Evolutionary conservation across 1,140 invertebrate species (phyloP), one percentile per base, ranked within the genome.

Genomic region (Geopemphigus sp.): DNA sequence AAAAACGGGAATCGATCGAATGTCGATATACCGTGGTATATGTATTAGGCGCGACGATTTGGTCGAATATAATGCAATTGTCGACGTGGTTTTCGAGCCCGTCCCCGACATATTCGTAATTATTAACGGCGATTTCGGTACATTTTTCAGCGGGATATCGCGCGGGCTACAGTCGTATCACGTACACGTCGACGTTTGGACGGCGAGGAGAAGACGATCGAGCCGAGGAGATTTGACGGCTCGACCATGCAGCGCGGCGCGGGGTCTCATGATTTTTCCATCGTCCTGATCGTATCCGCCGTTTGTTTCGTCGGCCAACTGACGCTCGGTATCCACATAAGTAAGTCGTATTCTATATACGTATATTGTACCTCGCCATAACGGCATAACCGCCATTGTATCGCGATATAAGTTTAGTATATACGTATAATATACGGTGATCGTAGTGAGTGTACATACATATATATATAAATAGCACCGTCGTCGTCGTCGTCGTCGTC

Each of bases 291-390:
- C 73, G n/a, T 74, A 74, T 74, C 32, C 54, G 15, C 74, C 32
- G 57, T 8, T 50, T 78, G 74, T 63, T 78, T 78, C 63, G 63
- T 78, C 74, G 74, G 74, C 74, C 74, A 78, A 78, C 74, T 78
- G 74, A 78, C 74, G 74, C 74, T 50, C 74, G 74, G 74, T 6
- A 45, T 78, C 57, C 74, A 78, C 39, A 78, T 63, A 78, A 78
- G 74, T 78, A 78, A 78, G 74, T 78, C 19, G 19, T 54, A 70
- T 53, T 26, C 5, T 39, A 50, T 50, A 54, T 54, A 5, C 3
- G 15, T 72, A 54, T 63, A 78, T 78, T 19, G 22, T 26, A 63
- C 24, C 22, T 50, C 74, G 17, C 74, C 57, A 19, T n/a, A 22
- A 15, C 74, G 17, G 57, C 57, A 19, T n/a, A 22, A 15, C 22